These are phyloP conservation scores for Caiman crocodilus DNA, from an alignment of 2,797 vertebrate species.

Conservation along the genomic window DNA sequence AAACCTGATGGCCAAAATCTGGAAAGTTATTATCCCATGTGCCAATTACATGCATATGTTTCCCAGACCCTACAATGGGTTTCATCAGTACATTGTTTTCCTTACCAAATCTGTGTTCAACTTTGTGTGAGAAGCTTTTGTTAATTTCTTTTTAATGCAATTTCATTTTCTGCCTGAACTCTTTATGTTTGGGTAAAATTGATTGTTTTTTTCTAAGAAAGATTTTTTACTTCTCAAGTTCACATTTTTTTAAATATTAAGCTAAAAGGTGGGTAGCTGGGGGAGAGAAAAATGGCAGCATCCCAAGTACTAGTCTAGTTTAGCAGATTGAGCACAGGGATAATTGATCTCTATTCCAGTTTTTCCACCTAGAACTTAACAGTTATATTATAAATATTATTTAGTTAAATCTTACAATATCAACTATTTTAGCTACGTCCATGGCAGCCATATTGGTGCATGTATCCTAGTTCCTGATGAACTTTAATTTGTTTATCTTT, in stretches of 20 bases:
- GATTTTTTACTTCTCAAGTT: background rate
- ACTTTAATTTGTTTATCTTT: background rate
- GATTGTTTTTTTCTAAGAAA: background rate
- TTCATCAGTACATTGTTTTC: conserved; percentile 5
- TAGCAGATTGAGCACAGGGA: background rate
- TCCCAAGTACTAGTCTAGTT: background rate
- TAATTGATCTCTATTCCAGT: background rate
- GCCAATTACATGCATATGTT: background rate
- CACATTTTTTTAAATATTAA: background rate
- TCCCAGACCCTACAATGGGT: background rate
- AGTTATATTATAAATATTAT: background rate
- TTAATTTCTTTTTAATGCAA: background rate
- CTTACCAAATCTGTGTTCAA: background rate
- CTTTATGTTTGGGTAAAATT: background rate
- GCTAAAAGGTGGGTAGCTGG: background rate
- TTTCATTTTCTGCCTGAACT: background rate
- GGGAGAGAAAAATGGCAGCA: background rate
- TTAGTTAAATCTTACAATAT: background rate
- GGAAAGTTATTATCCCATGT: background rate
- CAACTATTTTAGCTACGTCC: background rate
- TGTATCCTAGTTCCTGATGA: background rate
- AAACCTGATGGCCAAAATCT: background rate
- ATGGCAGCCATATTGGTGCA: background rate
- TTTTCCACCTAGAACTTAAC: background rate
- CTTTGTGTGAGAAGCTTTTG: background rate